phyloP scores from a whole-genome alignment of 2,797 vertebrate genomes.

The Iguana delicatissima region DNA sequence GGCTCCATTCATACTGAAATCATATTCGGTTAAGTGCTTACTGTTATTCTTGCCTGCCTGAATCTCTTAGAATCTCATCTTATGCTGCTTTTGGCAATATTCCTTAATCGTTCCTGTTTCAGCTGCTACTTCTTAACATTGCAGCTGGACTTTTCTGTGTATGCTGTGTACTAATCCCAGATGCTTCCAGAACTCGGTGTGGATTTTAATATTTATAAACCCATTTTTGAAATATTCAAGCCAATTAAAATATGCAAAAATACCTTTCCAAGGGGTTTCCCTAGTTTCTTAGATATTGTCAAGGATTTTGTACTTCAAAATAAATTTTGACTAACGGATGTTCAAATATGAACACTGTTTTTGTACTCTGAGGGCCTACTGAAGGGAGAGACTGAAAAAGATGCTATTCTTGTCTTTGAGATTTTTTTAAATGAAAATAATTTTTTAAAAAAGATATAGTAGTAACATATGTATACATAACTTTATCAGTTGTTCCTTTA shows the following conservation, averaged over 20 bases:
- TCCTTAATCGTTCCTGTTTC: neutral
- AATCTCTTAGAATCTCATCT: neutral
- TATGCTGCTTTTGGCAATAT: neutral
- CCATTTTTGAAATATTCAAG: neutral
- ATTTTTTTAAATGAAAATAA: neutral
- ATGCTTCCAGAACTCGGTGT: neutral
- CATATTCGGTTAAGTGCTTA: neutral
- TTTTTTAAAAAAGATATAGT: neutral
- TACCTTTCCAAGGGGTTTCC: neutral
- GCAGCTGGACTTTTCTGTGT: neutral
- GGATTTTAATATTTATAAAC: slow-evolving; percentile 9
- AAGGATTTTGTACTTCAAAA: slow-evolving; percentile 2
- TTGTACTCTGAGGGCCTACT: neutral
- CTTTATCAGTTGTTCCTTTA: neutral
- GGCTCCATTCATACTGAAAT: neutral
- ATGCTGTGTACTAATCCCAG: neutral
- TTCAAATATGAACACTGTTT: neutral
- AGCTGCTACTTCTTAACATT: slow-evolving; percentile 33
- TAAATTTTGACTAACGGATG: neutral
- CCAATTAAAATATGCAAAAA: slow-evolving; percentile 26
- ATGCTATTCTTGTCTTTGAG: neutral
- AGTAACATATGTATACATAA: no score
- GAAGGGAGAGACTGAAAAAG: neutral
- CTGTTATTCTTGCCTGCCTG: neutral
- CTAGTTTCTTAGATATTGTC: neutral